phyloP scores from a whole-genome alignment of 2,113 vertebrate genomes.

The Poicephalus gulielmi region DNA sequence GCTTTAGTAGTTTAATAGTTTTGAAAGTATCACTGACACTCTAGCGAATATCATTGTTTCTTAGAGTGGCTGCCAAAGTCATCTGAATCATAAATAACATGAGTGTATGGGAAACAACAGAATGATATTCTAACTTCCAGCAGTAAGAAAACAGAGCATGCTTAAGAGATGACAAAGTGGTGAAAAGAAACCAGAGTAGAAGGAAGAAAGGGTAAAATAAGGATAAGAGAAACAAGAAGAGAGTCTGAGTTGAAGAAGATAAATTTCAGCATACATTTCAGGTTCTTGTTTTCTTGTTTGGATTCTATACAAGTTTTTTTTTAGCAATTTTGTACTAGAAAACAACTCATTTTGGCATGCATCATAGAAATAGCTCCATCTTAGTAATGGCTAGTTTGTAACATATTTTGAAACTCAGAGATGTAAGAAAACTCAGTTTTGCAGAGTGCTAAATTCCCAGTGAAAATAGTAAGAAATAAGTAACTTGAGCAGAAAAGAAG shows the following conservation, averaged over 20 bases:
- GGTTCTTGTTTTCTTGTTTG: neutral
- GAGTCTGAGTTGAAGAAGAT: neutral
- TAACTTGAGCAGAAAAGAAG: neutral
- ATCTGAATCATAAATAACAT: neutral
- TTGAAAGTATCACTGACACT: neutral
- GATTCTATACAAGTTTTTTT: neutral
- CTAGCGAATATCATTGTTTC: neutral
- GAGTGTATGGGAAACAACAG: neutral
- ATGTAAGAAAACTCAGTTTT: neutral
- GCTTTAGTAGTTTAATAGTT: neutral
- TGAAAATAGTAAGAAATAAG: neutral
- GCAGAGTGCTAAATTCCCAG: neutral
- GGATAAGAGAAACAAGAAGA: neutral
- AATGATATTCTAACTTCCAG: neutral
- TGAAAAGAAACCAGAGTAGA: neutral
- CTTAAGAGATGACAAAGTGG: neutral
- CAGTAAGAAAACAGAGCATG: neutral
- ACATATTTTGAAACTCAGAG: neutral
- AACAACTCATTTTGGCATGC: neutral
- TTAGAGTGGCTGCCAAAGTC: neutral
- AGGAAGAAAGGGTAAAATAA: neutral
- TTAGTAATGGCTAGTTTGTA: neutral
- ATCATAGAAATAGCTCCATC: neutral
- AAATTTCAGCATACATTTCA: neutral
- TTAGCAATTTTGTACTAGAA: neutral